Base-by-base conservation (phyloP, 1,140 invertebrate genomes). In the Laupala kohalensis region DNA sequence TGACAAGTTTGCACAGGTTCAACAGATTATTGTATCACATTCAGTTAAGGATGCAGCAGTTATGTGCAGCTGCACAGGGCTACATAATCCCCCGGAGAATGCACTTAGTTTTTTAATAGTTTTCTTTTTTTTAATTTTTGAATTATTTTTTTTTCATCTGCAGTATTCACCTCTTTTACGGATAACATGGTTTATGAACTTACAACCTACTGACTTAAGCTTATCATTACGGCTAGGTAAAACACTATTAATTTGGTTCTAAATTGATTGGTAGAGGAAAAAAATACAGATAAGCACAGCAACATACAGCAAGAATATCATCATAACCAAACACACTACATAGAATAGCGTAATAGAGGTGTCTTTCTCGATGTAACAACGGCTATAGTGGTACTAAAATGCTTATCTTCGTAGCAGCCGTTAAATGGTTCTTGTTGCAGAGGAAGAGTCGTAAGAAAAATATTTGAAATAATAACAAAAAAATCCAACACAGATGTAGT, bases 1-100 rank as follows among this genome's bases (percentile, higher is more conserved):
- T 72, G 71, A 72, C 71, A 62, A 29, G 66, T 72, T 72, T 72
- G 26, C 67, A 72, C 65, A 73, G 64, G 69, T 69, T 64, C 62
- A 73, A 73, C 62, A 66, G 53, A 64, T 73, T 71, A 66, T 73
- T 70, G 63, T 72, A 73, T 73, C 72, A 73, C 72, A 73, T 65
- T 73, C 25, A 73, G 71, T 69, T 69, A 73, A 73, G 68, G 72
- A 73, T 69, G 72, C 63, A 66, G 68, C 68, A 30, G 29, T 69
- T 26, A 26, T 66, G 63, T 67, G 64, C 65, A 68, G 65, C 28
- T 72, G 64, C 25, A 28, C 28, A 29, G 53, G 53, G 29, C 72
- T 73, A 73, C 29, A 69, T 70, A 30, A 65, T 29, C 37, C 67
- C 67, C 63, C 30, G 53, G 72, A 70, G 69, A 73, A 73, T 73